phyloP scores from a whole-genome alignment of 1,140 invertebrate species.

The Zaprionus africanus region DNA sequence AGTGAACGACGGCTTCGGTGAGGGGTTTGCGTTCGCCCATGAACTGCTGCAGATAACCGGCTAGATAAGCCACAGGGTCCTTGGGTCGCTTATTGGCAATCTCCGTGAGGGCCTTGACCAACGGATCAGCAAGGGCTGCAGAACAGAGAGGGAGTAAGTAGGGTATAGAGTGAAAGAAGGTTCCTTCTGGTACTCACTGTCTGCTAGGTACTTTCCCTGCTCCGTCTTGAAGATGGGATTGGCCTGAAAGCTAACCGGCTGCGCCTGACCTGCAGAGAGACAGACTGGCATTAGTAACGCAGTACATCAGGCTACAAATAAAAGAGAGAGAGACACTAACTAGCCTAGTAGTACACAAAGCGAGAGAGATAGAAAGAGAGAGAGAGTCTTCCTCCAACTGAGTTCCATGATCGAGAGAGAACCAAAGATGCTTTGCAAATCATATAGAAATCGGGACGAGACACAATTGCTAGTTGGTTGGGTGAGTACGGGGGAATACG shows the following conservation, averaged over 20 bases:
- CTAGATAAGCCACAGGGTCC: slow-evolving; percentile 93
- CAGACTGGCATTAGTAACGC: slow-evolving; percentile 38
- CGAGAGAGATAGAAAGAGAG: slow-evolving; percentile 32
- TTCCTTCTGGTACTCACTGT: slow-evolving; percentile 86
- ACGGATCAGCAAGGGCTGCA: slow-evolving; percentile 92
- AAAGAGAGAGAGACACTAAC: slow-evolving; percentile 1
- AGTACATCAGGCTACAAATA: background rate
- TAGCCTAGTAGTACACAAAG: slow-evolving; percentile 59
- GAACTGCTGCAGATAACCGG: slow-evolving; percentile 91
- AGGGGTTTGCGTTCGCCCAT: slow-evolving; percentile 69
- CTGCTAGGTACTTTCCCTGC: slow-evolving; percentile 92
- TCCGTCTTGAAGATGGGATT: slow-evolving; percentile 92
- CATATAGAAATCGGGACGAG: slow-evolving; percentile 60
- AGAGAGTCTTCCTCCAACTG: slow-evolving; percentile 40
- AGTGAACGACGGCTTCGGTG: slow-evolving; percentile 57
- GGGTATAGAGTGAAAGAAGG: background rate
- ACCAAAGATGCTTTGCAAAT: slow-evolving; percentile 68
- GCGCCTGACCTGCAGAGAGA: slow-evolving; percentile 77
- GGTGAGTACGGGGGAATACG: background rate
- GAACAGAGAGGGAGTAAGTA: background rate
- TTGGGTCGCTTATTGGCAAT: slow-evolving; percentile 91
- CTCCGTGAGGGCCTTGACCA: slow-evolving; percentile 94
- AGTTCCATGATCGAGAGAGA: slow-evolving; percentile 45
- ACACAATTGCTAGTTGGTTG: slow-evolving; percentile 49
- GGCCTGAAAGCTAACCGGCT: slow-evolving; percentile 87